phyloP scores from a whole-genome alignment of 1,140 invertebrate species.

The Cryptotermes secundus region DNA sequence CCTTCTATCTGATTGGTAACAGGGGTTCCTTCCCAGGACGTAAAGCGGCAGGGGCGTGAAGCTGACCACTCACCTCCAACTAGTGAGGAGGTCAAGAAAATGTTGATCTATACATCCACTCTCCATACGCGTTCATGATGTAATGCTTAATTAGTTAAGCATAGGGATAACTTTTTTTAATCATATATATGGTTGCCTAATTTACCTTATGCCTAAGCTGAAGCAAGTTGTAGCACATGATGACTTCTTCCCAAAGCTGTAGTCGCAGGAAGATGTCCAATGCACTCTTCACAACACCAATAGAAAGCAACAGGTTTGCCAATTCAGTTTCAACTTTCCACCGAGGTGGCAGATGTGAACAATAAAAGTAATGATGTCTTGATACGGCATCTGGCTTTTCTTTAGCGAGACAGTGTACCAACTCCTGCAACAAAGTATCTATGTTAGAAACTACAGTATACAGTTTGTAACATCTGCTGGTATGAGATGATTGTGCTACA shows the following conservation, averaged over 20 bases:
- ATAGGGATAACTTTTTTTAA: too few species aligned
- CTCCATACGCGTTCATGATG: too few species aligned
- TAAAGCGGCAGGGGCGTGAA: too few species aligned
- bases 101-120: too few species aligned
- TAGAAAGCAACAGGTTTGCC: slow-evolving; percentile 72
- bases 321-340: slow-evolving; percentile 76
- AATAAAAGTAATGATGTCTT: slow-evolving; percentile 46
- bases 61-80: too few species aligned
- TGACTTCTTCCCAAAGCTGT: slow-evolving; percentile 90
- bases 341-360: slow-evolving; percentile 58
- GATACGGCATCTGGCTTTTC: slow-evolving; percentile 45
- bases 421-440: slow-evolving; percentile 53
- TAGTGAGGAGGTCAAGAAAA: too few species aligned
- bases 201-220: slow-evolving; percentile 49
- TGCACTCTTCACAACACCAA: slow-evolving; percentile 83
- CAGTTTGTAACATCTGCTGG: too few species aligned
- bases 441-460: too few species aligned
- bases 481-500: too few species aligned
- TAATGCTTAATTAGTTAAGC: too few species aligned
- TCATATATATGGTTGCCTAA: background rate
- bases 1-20: too few species aligned
- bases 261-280: slow-evolving; percentile 80
- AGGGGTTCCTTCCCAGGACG: too few species aligned
- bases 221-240: slow-evolving; percentile 83
- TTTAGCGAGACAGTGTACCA: slow-evolving; percentile 61